phyloP scores from a whole-genome alignment of 2,113 vertebrate species.

The Furnarius figulus region DNA sequence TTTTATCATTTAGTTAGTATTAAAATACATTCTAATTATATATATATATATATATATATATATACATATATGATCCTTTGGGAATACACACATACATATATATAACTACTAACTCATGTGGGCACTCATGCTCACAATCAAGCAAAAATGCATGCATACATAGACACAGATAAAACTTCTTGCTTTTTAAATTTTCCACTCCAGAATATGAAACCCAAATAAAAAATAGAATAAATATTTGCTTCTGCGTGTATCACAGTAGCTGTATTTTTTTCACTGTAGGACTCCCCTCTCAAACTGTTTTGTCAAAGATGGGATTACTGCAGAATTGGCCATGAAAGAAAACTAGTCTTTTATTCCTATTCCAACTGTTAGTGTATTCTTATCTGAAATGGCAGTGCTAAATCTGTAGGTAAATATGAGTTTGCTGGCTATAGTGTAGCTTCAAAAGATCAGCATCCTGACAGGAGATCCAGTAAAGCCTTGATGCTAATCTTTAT shows the following conservation, averaged over 20 bases:
- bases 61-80: neutral
- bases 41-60: too few relatives aligned
- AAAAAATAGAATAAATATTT: neutral
- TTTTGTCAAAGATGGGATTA: constrained; percentile 32
- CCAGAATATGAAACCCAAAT: neutral
- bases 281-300: neutral
- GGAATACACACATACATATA: neutral
- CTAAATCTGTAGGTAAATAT: neutral
- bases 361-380: neutral
- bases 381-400: neutral
- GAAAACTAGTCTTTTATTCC: neutral
- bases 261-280: neutral
- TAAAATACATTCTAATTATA: neutral
- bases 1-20: neutral
- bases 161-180: neutral
- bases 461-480: neutral
- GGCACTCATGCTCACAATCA: neutral
- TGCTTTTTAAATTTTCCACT: neutral
- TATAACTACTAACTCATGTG: neutral
- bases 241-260: neutral
- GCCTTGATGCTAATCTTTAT: constrained; percentile 12
- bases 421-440: neutral
- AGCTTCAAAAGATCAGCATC: neutral
- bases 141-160: neutral
- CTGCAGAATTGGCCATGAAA: neutral